Percentiles rank a stretch among this genome's conserved stretches.
Conservation (phyloP, 64 coral and sea anemone species). For the Montipora efflorescens region DNA sequence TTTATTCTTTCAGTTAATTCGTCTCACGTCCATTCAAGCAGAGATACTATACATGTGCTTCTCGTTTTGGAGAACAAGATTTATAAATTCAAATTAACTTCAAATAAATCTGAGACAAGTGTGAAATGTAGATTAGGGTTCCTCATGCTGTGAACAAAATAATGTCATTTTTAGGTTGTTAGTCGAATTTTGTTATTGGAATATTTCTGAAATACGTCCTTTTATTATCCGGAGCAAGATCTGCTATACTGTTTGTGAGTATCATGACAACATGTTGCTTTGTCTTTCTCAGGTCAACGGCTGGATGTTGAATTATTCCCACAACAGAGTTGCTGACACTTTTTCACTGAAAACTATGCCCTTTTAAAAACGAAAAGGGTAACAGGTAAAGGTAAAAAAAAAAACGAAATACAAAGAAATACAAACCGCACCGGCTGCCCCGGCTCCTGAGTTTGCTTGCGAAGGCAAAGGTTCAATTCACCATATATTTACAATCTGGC, state of each 20-base stretch:
- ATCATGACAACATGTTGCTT: too few relatives aligned
- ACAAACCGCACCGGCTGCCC: background rate
- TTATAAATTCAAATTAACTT: background rate
- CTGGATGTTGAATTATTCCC: too few relatives aligned
- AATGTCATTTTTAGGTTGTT: background rate
- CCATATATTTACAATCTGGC: background rate
- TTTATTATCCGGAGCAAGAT: conserved; percentile 3
- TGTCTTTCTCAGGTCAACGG: too few relatives aligned
- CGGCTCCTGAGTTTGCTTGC: background rate
- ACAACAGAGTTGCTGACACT: too few relatives aligned
- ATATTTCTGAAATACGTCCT: background rate
- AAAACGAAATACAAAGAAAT: background rate
- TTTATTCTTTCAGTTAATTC: background rate
- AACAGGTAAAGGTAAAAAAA: background rate
- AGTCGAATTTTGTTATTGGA: background rate
- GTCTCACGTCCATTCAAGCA: background rate
- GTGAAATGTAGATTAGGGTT: conserved; percentile 19
- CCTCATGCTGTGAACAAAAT: background rate
- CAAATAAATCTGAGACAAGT: background rate
- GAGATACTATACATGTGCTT: background rate
- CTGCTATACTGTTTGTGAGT: too few relatives aligned
- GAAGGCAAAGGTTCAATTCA: background rate
- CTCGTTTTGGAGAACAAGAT: background rate
- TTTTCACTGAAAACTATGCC: too few relatives aligned
- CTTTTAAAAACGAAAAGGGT: background rate